Percentiles rank a stretch among this genome's conserved stretches.
Evolutionary conservation across 2,797 vertebrate genomes (phyloP).

Genomic region (Cottoperca gobio): DNA sequence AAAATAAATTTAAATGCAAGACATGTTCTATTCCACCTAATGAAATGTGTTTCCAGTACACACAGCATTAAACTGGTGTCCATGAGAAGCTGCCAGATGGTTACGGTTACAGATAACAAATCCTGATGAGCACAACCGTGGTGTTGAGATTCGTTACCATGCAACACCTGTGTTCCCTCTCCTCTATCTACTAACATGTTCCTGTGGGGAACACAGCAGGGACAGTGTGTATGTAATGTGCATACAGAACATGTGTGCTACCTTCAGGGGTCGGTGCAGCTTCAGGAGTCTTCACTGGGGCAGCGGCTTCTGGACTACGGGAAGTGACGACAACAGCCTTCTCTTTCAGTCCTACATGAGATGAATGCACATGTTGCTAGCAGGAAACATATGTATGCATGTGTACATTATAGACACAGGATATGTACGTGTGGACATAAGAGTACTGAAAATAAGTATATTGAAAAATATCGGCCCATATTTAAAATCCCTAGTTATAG

Average conservation of each 20-base stretch:
- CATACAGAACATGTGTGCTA: slow-evolving; percentile 33
- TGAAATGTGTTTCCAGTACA: too few species aligned
- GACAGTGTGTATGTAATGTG: not conserved
- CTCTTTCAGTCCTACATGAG: slow-evolving; percentile 82
- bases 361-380: slow-evolving; percentile 64
- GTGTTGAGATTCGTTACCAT: not conserved
- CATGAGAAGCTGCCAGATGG: too few species aligned
- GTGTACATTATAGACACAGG: too few species aligned
- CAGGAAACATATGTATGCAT: slow-evolving; percentile 7
- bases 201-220: not conserved
- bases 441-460: too few species aligned
- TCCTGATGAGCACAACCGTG: too few species aligned
- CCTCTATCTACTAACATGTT: not conserved
- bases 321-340: slow-evolving; percentile 60
- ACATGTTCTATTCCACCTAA: not conserved
- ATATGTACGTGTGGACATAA: too few species aligned
- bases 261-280: slow-evolving; percentile 69
- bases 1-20: not conserved
- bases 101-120: not conserved
- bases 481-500: too few species aligned
- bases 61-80: too few species aligned
- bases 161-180: not conserved
- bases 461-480: not conserved
- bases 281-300: slow-evolving; percentile 46
- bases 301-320: slow-evolving; percentile 43